Evolutionary conservation across 2,113 vertebrate species (phyloP).

Genomic region (Eidolon helvum): DNA sequence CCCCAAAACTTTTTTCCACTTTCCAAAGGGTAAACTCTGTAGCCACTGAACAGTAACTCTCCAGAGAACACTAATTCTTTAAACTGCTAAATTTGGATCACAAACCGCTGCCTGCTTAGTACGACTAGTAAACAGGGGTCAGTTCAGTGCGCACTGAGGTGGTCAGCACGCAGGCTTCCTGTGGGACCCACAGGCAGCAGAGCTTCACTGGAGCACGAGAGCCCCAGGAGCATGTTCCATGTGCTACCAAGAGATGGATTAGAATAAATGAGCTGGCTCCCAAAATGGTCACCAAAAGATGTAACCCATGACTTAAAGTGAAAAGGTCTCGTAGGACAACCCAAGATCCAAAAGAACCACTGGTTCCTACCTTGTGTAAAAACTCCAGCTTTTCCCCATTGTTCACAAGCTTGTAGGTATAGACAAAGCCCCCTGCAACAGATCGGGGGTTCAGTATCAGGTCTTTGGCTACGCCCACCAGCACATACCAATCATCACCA

Average conservation of each 20-base stretch:
- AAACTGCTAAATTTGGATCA: conserved; percentile 5
- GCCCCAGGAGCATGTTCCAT: conserved; percentile 8
- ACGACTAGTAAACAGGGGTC: conserved; percentile 26
- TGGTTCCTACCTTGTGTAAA: conserved; percentile 93
- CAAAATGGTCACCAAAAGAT: background rate
- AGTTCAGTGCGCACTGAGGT: background rate
- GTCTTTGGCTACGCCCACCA: conserved; percentile 97
- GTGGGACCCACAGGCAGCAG: background rate
- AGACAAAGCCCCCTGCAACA: conserved; percentile 94
- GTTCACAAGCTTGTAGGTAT: conserved; percentile 94
- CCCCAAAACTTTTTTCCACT: background rate
- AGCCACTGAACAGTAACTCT: background rate
- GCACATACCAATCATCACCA: conserved; percentile 96
- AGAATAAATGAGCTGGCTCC: background rate
- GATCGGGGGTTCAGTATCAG: conserved; percentile 97
- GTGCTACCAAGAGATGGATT: background rate
- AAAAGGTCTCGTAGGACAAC: background rate
- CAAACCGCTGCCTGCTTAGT: background rate
- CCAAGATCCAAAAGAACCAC: background rate
- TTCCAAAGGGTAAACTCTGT: background rate
- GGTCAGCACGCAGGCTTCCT: background rate
- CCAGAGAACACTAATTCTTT: background rate
- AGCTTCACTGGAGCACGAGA: conserved; percentile 13
- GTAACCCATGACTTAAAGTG: background rate
- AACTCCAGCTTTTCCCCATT: conserved; percentile 97